Evolutionary conservation across 2,888 invertebrate genomes (phyloP), one percentile per base, ranked within the genome.

Genomic region (Ptychoptera albimana): DNA sequence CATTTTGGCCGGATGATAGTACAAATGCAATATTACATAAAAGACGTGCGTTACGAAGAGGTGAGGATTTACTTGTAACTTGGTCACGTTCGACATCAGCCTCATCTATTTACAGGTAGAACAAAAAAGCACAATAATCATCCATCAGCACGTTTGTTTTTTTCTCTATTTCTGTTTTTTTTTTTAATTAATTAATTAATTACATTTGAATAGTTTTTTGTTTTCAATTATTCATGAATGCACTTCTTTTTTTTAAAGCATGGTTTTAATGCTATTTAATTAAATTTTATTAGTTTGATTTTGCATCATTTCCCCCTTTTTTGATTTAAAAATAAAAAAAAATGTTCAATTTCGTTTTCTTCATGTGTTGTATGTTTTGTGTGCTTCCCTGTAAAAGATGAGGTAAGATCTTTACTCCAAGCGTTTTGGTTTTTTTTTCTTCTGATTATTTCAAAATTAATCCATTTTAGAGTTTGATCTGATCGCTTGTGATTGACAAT

Each of bases 1-100:
- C 82, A 2, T 55, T 80, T 45, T 75, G 72, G 51, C 87, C 88
- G 41, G 81, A 81, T 56, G 79, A 84, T 57, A 76, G 85, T 54
- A 75, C 80, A 40, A 74, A 75, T 59, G 81, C 82, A 12, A 67
- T 82, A 52, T 63, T 77, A 47, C 71, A 77, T 52, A 71, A 73
- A 45, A 71, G 76, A 45, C 71, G 69, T 46, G 63, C 64, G 48
- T 63, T 64, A 55, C 69, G 71, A 61, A 63, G 63, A 72, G 73
- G 73, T 72, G 72, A 73, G 71, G 71, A 68, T 66, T 70, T 73
- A 65, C 70, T 72, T 66, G 72, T 72, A 59, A 69, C 72, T 63
- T 73, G 73, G 72, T 73, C 73, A 61, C 66, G 72, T 58, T 73
- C 73, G 53, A 72, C 73, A 54, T 73, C 73, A 52, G 70, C 72